These are phyloP conservation scores for Bufo gargarizans DNA, from an alignment of 2,113 vertebrate genomes.

Conservation along the genomic window DNA sequence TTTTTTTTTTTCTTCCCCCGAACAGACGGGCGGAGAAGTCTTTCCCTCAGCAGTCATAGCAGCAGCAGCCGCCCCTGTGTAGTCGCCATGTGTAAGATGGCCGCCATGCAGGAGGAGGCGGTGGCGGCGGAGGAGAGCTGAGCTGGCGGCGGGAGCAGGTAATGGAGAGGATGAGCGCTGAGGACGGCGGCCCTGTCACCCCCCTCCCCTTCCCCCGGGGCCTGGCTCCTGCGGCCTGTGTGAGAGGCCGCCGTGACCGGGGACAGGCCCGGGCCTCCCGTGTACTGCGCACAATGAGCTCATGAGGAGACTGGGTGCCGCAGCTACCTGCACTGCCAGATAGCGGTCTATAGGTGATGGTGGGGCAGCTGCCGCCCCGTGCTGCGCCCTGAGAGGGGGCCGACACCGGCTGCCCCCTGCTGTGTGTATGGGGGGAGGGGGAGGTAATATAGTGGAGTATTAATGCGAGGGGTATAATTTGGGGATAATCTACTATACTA, in stretches of 20 bases:
- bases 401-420: too few species aligned
- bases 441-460: too few species aligned
- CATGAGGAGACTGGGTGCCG: too few species aligned
- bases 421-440: too few species aligned
- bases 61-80: constrained; percentile 21
- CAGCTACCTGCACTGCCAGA: too few species aligned
- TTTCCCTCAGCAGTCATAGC: neutral
- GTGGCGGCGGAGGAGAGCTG: constrained; percentile 62
- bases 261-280: neutral
- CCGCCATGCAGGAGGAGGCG: constrained; percentile 1
- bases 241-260: neutral
- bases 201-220: constrained; percentile 6
- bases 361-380: too few species aligned
- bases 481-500: too few species aligned
- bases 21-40: neutral
- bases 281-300: neutral
- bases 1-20: too few species aligned
- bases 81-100: constrained; percentile 38
- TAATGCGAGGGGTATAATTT: too few species aligned
- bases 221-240: neutral
- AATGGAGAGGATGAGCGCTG: neutral
- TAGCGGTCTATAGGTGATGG: too few species aligned
- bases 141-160: constrained; percentile 35
- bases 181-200: neutral
- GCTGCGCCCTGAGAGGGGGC: too few species aligned